phyloP scores from a whole-genome alignment of 2,113 vertebrate species.

The Oxygymnocypris stewartii region DNA sequence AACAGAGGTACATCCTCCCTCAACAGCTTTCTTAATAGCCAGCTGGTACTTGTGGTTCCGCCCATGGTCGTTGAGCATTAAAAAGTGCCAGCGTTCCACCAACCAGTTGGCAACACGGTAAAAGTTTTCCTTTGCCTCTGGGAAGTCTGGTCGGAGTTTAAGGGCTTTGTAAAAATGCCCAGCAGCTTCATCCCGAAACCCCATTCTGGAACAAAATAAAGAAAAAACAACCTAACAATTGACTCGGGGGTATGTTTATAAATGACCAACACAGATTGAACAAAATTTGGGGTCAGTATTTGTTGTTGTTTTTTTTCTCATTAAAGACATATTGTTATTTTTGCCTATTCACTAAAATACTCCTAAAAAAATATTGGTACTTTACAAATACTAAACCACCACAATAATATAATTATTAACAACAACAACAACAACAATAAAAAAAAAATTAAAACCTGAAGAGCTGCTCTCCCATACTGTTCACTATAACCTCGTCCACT shows the following conservation, averaged over 20 bases:
- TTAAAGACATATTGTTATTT: neutral
- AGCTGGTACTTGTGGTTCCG: constrained; percentile 88
- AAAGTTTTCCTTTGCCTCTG: constrained; percentile 95
- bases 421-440: no score
- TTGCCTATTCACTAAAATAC: neutral
- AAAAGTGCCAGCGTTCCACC: constrained; percentile 97
- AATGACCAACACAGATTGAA: neutral
- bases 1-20: constrained; percentile 82
- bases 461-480: constrained; percentile 98
- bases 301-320: neutral
- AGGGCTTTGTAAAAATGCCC: constrained; percentile 95
- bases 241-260: neutral
- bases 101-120: constrained; percentile 97
- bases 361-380: neutral
- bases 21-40: constrained; percentile 87
- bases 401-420: no score
- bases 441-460: constrained; percentile 80
- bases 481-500: constrained; percentile 91
- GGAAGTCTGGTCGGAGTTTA: constrained; percentile 88
- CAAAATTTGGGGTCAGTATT: neutral
- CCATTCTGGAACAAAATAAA: constrained; percentile 80
- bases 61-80: constrained; percentile 94
- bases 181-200: constrained; percentile 95
- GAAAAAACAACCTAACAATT: neutral
- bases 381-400: no score